phyloP scores from a whole-genome alignment of 2,113 vertebrate genomes.

The Eonycteris spelaea region DNA sequence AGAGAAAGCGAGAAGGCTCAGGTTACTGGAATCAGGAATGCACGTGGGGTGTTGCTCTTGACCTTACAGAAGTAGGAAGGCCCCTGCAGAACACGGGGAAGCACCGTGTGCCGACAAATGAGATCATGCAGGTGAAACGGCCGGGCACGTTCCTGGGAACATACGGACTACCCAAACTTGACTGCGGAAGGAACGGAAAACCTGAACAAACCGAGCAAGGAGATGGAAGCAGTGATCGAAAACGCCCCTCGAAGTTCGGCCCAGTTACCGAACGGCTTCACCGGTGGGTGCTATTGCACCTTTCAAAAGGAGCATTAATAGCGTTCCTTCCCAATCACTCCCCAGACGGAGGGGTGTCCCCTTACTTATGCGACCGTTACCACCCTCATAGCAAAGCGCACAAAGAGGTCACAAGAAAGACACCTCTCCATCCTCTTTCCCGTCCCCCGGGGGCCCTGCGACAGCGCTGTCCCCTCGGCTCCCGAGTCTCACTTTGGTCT shows the following conservation, averaged over 20 bases:
- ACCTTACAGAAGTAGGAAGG: not conserved
- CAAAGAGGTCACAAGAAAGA: not conserved
- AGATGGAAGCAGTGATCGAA: rapidly evolving
- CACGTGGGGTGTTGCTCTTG: not conserved
- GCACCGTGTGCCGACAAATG: not conserved
- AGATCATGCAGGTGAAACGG: rapidly evolving
- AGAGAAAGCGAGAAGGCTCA: too few species aligned
- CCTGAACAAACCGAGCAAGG: not conserved
- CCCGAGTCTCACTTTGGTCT: not conserved
- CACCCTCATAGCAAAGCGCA: too few species aligned
- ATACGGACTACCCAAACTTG: rapidly evolving
- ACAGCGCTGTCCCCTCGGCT: not conserved
- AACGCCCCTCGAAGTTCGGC: not conserved
- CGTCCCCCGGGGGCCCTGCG: not conserved
- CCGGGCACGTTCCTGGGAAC: too few species aligned
- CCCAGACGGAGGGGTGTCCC: rapidly evolving
- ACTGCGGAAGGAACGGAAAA: not conserved
- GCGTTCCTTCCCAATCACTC: too few species aligned
- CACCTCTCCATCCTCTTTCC: not conserved
- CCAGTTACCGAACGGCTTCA: not conserved
- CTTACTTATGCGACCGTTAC: not conserved
- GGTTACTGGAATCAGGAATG: not conserved
- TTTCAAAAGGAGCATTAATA: not conserved
- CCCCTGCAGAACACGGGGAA: too few species aligned
- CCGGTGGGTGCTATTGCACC: not conserved